Percentiles rank a stretch among this genome's conserved stretches.
Evolutionary conservation across 2,797 vertebrate genomes (phyloP).

Genomic region (Chrysocyon brachyurus): DNA sequence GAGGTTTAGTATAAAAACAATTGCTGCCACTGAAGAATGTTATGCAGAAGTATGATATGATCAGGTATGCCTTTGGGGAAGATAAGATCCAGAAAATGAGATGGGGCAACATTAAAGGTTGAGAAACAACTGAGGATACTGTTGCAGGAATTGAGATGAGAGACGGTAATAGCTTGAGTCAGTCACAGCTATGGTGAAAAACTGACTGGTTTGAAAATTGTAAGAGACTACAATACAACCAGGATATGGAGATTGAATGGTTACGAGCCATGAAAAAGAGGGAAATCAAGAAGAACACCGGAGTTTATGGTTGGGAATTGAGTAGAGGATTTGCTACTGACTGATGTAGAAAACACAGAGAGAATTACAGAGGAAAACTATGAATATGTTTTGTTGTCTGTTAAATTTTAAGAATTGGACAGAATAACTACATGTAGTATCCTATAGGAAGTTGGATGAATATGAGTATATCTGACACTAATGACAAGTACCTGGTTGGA

Average conservation of each 20-base stretch:
- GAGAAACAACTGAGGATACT: background rate
- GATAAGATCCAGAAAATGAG: background rate
- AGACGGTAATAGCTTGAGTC: background rate
- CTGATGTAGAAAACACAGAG: background rate
- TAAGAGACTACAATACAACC: background rate
- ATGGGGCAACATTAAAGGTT: background rate
- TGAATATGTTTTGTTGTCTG: background rate
- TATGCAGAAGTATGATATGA: background rate
- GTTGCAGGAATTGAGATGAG: background rate
- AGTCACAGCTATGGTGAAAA: background rate
- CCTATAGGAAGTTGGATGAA: background rate
- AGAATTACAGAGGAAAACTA: background rate
- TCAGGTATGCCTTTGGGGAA: background rate
- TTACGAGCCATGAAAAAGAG: background rate
- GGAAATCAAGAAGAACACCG: background rate
- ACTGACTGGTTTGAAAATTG: background rate
- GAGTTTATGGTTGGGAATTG: background rate
- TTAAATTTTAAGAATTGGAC: background rate
- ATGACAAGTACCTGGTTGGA: background rate
- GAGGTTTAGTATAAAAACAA: background rate
- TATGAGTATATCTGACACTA: background rate
- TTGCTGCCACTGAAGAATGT: background rate
- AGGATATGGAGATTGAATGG: background rate
- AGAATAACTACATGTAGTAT: background rate
- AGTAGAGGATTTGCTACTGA: background rate